Percentiles rank a stretch among this genome's conserved stretches.
phyloP scores from a whole-genome alignment of 2,888 invertebrate genomes.

The Drosophila trichaetosa region DNA sequence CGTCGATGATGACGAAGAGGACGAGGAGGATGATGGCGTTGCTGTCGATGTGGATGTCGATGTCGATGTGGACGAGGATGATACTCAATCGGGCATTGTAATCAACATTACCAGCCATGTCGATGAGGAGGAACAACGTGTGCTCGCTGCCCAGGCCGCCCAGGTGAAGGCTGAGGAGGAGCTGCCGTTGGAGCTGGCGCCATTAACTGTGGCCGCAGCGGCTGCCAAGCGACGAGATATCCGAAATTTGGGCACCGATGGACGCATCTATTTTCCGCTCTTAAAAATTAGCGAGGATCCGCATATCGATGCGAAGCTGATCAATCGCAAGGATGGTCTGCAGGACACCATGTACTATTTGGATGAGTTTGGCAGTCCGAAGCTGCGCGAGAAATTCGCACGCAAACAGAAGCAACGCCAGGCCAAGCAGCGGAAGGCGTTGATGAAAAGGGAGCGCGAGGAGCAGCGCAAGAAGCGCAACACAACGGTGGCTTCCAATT shows the following conservation, averaged over 20 bases:
- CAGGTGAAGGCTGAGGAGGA: constrained; percentile 46
- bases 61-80: constrained; percentile 45
- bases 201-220: constrained; percentile 52
- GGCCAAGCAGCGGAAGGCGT: constrained; percentile 76
- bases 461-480: constrained; percentile 76
- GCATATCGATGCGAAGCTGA: constrained; percentile 82
- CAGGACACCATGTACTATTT: constrained; percentile 85
- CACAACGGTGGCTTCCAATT: constrained; percentile 68
- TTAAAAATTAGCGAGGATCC: constrained; percentile 82
- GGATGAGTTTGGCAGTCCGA: constrained; percentile 85
- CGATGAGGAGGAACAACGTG: constrained; percentile 18
- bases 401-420: constrained; percentile 82
- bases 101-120: constrained; percentile 50
- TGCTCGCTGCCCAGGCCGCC: constrained; percentile 24
- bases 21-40: constrained; percentile 46
- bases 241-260: constrained; percentile 76
- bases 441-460: constrained; percentile 69
- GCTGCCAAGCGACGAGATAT: constrained; percentile 49
- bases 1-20: constrained; percentile 43
- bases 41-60: constrained; percentile 36
- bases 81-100: constrained; percentile 71
- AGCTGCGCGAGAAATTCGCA: constrained; percentile 83
- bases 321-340: constrained; percentile 84
- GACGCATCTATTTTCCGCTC: constrained; percentile 80
- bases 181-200: constrained; percentile 48